Conservation (phyloP, 2,888 invertebrate genomes). For the Drosophila putrida region DNA sequence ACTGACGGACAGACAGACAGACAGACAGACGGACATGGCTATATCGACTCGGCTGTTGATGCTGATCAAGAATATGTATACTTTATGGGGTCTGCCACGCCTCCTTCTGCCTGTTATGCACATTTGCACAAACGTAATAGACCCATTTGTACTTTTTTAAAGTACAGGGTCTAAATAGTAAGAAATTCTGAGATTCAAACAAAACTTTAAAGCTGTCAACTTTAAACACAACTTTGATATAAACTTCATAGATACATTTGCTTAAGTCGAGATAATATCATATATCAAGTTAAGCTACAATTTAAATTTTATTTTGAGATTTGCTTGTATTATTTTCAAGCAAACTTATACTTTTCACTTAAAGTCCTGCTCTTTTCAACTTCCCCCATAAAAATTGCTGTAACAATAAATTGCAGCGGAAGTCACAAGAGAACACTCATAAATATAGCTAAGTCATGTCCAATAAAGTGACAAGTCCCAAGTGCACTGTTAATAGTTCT, state of each 20-base stretch:
- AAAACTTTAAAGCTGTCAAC: background rate
- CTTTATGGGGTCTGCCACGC: no score
- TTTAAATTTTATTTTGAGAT: background rate
- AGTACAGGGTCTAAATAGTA: no score
- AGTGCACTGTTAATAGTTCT: slow-evolving; percentile 57
- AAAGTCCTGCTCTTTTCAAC: background rate
- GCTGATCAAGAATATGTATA: no score
- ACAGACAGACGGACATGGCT: no score
- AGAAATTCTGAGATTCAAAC: no score
- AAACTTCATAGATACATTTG: slow-evolving; percentile 5
- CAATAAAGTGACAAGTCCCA: slow-evolving; percentile 7
- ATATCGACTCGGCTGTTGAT: no score
- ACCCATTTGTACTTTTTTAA: no score
- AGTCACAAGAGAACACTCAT: slow-evolving; percentile 35
- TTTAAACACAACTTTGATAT: background rate
- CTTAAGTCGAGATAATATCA: background rate
- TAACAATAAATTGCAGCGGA: slow-evolving; percentile 18
- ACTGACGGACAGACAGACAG: no score
- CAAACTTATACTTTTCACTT: background rate
- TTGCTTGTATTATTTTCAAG: background rate
- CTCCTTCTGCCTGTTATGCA: no score
- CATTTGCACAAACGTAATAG: no score
- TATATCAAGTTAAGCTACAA: background rate
- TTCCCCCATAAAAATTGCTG: slow-evolving; percentile 14
- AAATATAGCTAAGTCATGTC: slow-evolving; percentile 29